Evolutionary conservation across 2,797 vertebrate genomes (phyloP), one percentile per base, ranked within the genome.

Genomic region (Morelia viridis): DNA sequence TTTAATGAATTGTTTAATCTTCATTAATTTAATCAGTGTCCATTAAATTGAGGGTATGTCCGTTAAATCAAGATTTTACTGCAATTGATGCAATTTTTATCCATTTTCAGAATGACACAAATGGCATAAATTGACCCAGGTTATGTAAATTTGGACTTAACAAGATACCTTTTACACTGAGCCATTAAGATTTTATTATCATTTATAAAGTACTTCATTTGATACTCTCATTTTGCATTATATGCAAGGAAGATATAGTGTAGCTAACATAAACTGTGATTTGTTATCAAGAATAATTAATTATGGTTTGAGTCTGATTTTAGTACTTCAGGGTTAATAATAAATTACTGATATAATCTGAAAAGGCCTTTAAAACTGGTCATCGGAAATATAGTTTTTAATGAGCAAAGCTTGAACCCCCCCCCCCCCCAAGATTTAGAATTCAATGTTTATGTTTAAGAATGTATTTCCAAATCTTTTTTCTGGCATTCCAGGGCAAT

Each of bases 401-500:
- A 19, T 85, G 88, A 10, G 80, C 5, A 24, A 83, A 17, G 1
- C 0, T 86, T 19, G 93, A 41, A 41, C 2, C 41, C 41, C 41
- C 41, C 41, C 35, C 35, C 41, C 41, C 41, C 41, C 41, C 3
- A 10, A 4, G 85, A 11, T 56, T 86, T 90, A 50, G 64, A 83
- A 64, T 57, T 86, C n/a, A 94, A 28, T 5, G 58, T 5, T 80
- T 8, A 50, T 9, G 85, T 93, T 91, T 10, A 80, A 92, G 9
- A 46, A 1, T 11, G 90, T 92, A 58, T 5, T 0, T 1, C 0
- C 0, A 0, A 0, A n/a, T 24, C 5, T 41, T 91, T 92, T 85
- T 65, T 65, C 26, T 93, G 46, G 0, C 64, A 91, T 94, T 94
- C 76, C 15, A 86, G 4, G 53, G 10, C 17, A 91, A 85, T 88